These are phyloP conservation scores for Cheilosia vernalis DNA, from an alignment of 2,888 invertebrate genomes.

Conservation along the genomic window DNA sequence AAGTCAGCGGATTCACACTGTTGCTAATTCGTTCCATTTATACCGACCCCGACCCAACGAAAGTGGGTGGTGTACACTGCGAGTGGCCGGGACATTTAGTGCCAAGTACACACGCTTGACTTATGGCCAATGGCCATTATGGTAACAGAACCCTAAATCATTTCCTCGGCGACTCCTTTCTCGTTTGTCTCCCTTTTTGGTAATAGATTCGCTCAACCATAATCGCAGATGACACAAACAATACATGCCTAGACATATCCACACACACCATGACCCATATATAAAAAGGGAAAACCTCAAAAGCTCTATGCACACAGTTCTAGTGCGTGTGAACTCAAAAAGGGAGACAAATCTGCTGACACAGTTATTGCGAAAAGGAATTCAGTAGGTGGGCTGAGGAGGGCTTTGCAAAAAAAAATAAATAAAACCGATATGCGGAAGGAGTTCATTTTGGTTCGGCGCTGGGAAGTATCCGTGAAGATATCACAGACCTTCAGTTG, in stretches of 20 bases:
- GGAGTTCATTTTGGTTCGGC: conserved; percentile 36
- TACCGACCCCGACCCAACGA: conserved; percentile 50
- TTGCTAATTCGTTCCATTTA: conserved; percentile 57
- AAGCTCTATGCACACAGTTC: conserved; percentile 13
- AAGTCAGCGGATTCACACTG: conserved; percentile 62
- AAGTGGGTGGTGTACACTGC: not conserved
- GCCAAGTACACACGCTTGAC: conserved; percentile 74
- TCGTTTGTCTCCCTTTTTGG: conserved; percentile 48
- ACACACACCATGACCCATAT: conserved; percentile 2
- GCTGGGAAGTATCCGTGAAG: not conserved
- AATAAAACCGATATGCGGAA: conserved; percentile 51
- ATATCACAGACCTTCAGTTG: conserved; percentile 25
- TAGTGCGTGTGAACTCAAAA: not conserved
- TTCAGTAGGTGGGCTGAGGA: not conserved
- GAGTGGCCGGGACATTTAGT: conserved; percentile 62
- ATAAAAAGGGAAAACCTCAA: conserved; percentile 1
- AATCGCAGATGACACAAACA: conserved; percentile 62
- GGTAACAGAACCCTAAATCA: conserved; percentile 71
- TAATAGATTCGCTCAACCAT: conserved; percentile 66
- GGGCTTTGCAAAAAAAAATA: not conserved
- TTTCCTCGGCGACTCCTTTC: conserved; percentile 66
- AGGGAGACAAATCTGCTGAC: conserved; percentile 60
- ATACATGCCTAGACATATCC: conserved; percentile 37
- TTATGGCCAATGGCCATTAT: conserved; percentile 68
- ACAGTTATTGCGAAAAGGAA: conserved; percentile 61